Evolutionary conservation across 2,797 vertebrate species (phyloP).

Genomic region (Sebastes goodei): DNA sequence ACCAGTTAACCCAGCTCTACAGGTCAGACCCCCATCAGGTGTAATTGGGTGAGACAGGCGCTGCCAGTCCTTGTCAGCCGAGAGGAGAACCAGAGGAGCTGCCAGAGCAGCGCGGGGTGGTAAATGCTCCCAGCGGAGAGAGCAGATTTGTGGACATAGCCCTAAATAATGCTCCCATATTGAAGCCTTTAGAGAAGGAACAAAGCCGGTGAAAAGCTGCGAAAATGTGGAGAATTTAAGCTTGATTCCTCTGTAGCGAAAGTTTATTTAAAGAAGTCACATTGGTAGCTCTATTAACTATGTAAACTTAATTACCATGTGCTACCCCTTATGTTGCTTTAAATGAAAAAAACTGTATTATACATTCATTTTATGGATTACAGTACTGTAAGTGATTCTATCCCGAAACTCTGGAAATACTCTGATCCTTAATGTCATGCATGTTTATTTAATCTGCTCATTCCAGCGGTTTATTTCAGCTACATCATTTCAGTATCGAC

Average conservation of each 20-base stretch:
- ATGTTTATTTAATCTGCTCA: neutral
- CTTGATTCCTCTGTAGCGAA: neutral
- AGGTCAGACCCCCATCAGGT: slow-evolving; percentile 72
- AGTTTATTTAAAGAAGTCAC: slow-evolving; percentile 4
- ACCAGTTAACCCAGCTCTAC: slow-evolving; percentile 63
- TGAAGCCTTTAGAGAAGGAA: slow-evolving; percentile 42
- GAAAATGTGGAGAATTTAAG: neutral
- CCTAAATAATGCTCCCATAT: slow-evolving; percentile 53
- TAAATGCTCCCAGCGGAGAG: slow-evolving; percentile 75
- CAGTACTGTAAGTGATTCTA: neutral
- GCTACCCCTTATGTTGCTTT: neutral
- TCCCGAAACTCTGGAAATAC: neutral
- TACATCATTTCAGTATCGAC: neutral
- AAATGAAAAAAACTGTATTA: neutral
- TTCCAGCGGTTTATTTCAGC: neutral
- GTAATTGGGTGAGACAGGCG: slow-evolving; percentile 77
- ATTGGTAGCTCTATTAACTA: neutral
- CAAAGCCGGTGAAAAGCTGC: slow-evolving; percentile 30
- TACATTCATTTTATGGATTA: neutral
- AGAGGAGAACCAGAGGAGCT: slow-evolving; percentile 75
- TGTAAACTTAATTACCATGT: neutral
- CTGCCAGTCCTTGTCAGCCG: slow-evolving; percentile 76
- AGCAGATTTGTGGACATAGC: slow-evolving; percentile 62
- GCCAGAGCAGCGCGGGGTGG: slow-evolving; percentile 55
- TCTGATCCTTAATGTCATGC: neutral